Base-by-base conservation (phyloP, 2,797 vertebrate genomes). In the Melanotaenia nigrans region DNA sequence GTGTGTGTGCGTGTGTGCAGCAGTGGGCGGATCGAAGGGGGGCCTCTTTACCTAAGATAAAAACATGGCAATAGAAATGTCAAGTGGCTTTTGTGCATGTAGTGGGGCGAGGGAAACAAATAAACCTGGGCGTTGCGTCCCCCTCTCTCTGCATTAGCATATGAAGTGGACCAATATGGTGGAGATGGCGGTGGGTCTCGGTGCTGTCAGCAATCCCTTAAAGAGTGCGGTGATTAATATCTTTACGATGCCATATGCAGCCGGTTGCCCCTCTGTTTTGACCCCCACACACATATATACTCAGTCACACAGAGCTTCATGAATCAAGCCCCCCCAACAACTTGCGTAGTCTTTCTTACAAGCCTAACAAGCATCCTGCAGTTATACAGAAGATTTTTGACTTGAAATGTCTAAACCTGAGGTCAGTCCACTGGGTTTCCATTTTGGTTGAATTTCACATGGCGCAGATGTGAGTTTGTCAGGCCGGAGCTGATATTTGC, bases 171-270 rank as follows among this genome's bases (percentile, higher is more conserved):
- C 89, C 93, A 85, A 87, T 92, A 88, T 92, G 95, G 94, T 95
- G 94, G 94, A 94, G 92, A 95, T 93, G 77, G 85, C 61, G 90
- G 90, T 93, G 83, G 81, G 95, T 95, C 95, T 88, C 91, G 93
- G 94, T 89, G 94, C 94, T 98, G 97, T 98, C 97, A 97, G 89
- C 92, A 78, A 66, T 45, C 89, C 93, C 95, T 97, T 96, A 96
- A 95, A 91, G 95, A 92, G 86, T 79, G 78, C 61, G 45, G 95
- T 98, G 96, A 97, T 98, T 97, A 97, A 98, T 98, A 96, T 96
- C 96, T 98, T 97, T 97, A 96, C 94, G 90, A 97, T 97, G 96
- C 96, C 93, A 95, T 94, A 62, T 95, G 94, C 94, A 91, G 92
- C 90, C 90, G 73, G 72, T 81, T 91, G 92, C 72, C 89, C 90